These are phyloP conservation scores for Brachyopa scutellaris DNA, from an alignment of 2,888 invertebrate species.

Conservation along the genomic window DNA sequence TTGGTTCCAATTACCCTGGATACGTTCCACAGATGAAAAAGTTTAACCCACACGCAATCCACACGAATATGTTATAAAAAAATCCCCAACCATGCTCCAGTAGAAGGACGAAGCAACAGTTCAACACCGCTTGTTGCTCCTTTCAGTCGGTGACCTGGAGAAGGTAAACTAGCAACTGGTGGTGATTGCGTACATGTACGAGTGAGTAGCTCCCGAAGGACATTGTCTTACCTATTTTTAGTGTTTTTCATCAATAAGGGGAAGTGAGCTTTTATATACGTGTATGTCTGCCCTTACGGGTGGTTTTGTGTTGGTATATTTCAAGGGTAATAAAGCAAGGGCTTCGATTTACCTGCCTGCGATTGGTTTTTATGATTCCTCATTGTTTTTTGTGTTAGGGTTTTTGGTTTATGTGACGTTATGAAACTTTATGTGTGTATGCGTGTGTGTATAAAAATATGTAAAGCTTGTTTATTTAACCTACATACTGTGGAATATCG, in stretches of 20 bases:
- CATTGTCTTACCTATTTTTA: conserved; percentile 30
- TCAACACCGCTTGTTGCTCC: conserved; percentile 44
- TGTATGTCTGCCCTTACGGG: neutral
- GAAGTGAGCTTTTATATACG: conserved; percentile 30
- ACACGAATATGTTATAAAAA: conserved; percentile 37
- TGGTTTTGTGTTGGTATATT: conserved; percentile 21
- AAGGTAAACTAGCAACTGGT: conserved; percentile 60
- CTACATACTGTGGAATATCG: conserved; percentile 15
- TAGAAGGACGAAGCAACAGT: conserved; percentile 48
- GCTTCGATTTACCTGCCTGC: conserved; percentile 52
- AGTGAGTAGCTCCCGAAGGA: conserved; percentile 25
- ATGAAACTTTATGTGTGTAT: neutral
- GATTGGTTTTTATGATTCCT: conserved; percentile 28
- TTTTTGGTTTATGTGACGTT: conserved; percentile 5
- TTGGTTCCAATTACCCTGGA: conserved; percentile 44
- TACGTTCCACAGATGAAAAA: conserved; percentile 15
- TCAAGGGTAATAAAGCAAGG: conserved; percentile 66
- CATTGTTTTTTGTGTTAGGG: neutral
- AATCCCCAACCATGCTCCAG: neutral
- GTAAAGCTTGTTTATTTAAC: conserved; percentile 30
- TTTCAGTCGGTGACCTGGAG: conserved; percentile 33
- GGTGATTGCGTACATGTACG: conserved; percentile 43
- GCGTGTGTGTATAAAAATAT: conserved; percentile 5
- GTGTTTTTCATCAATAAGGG: conserved; percentile 1
- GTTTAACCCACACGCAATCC: conserved; percentile 11